These are phyloP conservation scores for Notolabrus celidotus DNA, from an alignment of 2,797 vertebrate genomes.

Conservation along the genomic window DNA sequence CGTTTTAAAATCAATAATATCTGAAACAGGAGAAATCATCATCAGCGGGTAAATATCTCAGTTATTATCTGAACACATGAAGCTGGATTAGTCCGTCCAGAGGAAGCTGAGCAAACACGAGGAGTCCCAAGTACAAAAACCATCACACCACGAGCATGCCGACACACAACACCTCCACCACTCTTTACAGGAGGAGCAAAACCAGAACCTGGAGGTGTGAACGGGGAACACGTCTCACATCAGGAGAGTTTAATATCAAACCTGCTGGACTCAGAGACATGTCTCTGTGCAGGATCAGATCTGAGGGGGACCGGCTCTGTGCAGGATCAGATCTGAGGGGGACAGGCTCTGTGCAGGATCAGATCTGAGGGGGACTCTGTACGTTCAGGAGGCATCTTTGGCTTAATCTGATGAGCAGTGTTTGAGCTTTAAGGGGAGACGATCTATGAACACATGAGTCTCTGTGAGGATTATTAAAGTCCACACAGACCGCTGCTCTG, in stretches of 20 bases:
- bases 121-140: conserved; percentile 42
- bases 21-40: conserved; percentile 29
- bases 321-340: too few species aligned
- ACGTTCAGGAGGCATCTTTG: conserved; percentile 63
- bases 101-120: conserved; percentile 21
- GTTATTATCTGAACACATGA: too few species aligned
- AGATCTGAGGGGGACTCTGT: conserved; percentile 10
- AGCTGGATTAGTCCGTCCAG: conserved; percentile 2
- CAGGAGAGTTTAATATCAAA: too few species aligned
- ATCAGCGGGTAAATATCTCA: conserved; percentile 14
- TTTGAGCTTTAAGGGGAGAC: conserved; percentile 11
- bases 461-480: conserved; percentile 31
- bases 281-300: too few species aligned
- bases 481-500: conserved; percentile 5
- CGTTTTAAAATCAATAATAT: conserved; percentile 50
- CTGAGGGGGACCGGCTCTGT: too few species aligned
- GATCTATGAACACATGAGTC: conserved; percentile 3
- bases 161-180: conserved; percentile 13
- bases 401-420: conserved; percentile 43
- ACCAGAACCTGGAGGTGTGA: too few species aligned
- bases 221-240: too few species aligned
- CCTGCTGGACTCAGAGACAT: too few species aligned
- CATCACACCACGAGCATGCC: conserved; percentile 24
- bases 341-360: too few species aligned
- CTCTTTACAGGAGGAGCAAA: too few species aligned